Evolutionary conservation across 2,888 invertebrate species (phyloP).

Genomic region (Calameuta pallipes): DNA sequence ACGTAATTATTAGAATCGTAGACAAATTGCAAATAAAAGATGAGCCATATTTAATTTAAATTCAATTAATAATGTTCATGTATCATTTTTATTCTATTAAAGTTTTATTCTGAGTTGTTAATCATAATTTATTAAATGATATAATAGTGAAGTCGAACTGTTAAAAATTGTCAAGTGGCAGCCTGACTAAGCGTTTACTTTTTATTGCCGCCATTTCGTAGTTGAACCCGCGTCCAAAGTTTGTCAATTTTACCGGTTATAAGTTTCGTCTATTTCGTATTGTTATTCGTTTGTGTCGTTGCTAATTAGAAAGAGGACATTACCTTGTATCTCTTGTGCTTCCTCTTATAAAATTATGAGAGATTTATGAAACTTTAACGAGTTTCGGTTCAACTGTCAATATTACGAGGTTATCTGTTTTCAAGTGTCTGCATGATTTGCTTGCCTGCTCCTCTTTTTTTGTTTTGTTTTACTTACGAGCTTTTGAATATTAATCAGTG

Average conservation of each 20-base stretch:
- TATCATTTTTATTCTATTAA: not conserved
- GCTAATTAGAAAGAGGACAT: not conserved
- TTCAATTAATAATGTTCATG: not conserved
- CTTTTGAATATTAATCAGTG: constrained; percentile 7
- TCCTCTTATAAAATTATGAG: not conserved
- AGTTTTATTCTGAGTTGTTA: not conserved
- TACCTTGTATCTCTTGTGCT: not conserved
- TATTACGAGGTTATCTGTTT: not conserved
- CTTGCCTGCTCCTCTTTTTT: constrained; percentile 26
- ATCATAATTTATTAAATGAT: not conserved
- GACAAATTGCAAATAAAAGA: not conserved
- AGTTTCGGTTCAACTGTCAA: not conserved
- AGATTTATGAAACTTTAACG: not conserved
- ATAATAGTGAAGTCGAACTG: not conserved
- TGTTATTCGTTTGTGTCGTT: not conserved
- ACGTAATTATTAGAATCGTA: not conserved
- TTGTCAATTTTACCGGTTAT: not conserved
- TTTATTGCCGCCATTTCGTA: not conserved
- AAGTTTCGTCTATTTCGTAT: not conserved
- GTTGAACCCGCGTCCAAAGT: not conserved
- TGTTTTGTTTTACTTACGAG: constrained; percentile 5
- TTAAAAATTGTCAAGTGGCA: not conserved
- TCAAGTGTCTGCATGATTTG: not conserved
- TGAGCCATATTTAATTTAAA: not conserved
- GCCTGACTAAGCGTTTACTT: not conserved